Conservation (phyloP, 2,113 vertebrate species). For the Calonectris borealis region DNA sequence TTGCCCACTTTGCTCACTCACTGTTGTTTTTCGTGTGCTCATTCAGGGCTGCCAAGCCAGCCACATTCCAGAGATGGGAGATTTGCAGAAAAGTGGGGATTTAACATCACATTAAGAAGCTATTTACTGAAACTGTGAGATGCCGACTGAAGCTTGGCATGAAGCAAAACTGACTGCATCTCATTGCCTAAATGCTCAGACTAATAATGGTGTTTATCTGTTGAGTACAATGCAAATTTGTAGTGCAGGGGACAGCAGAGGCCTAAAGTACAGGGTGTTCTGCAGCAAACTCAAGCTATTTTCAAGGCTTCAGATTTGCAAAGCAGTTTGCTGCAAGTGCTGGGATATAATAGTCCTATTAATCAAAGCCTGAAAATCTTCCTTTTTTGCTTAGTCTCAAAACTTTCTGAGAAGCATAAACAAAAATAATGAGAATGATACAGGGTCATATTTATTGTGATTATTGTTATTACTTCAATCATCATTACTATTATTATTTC, state of each 20-base stretch:
- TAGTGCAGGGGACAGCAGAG: not conserved
- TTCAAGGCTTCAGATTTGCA: not conserved
- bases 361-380: constrained; percentile 5
- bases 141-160: constrained; percentile 9
- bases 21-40: not conserved
- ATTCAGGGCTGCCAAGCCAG: constrained; percentile 1
- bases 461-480: constrained; percentile 1
- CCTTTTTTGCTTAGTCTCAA: not conserved
- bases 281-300: constrained; percentile 1
- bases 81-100: constrained; percentile 19
- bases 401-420: constrained; percentile 21
- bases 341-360: not conserved
- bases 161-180: constrained; percentile 24
- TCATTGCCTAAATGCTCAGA: constrained; percentile 8
- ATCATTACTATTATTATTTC: constrained; percentile 26
- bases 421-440: not conserved
- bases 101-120: constrained; percentile 38
- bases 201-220: constrained; percentile 41
- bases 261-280: not conserved
- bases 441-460: constrained; percentile 13
- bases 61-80: not conserved
- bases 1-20: accelerated
- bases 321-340: not conserved
- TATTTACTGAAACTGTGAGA: constrained; percentile 27
- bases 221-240: constrained; percentile 38